These are phyloP conservation scores for Tenebrosternarchus preto DNA, from an alignment of 2,113 vertebrate genomes.

Conservation along the genomic window DNA sequence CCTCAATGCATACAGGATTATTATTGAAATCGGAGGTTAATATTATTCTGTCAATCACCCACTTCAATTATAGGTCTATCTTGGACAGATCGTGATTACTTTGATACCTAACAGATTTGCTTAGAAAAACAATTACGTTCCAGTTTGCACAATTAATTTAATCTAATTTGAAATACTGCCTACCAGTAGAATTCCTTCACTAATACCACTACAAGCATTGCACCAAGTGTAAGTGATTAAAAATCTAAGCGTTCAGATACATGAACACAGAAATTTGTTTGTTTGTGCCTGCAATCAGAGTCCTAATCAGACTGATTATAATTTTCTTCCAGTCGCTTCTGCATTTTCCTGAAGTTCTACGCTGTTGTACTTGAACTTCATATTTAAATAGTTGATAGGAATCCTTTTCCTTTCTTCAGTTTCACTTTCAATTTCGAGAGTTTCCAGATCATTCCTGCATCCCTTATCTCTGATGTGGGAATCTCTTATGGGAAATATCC, in stretches of 20 bases:
- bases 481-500: neutral
- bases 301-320: neutral
- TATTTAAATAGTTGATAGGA: neutral
- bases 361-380: neutral
- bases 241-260: neutral
- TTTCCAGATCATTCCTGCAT: conserved; percentile 24
- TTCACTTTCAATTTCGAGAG: conserved; percentile 24
- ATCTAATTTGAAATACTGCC: no score
- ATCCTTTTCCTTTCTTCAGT: conserved; percentile 22
- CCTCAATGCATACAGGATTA: neutral
- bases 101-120: no score
- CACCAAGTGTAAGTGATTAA: no score
- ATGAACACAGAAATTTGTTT: neutral
- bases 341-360: neutral
- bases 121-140: no score
- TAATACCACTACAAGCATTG: no score
- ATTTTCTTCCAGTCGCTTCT: neutral
- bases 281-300: neutral
- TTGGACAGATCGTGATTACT: no score
- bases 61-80: no score
- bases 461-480: conserved; percentile 11
- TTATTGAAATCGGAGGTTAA: neutral
- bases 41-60: no score
- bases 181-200: no score
- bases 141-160: no score